Evolutionary conservation across 2,888 invertebrate species (phyloP).

Genomic region (Argyresthia albistria): DNA sequence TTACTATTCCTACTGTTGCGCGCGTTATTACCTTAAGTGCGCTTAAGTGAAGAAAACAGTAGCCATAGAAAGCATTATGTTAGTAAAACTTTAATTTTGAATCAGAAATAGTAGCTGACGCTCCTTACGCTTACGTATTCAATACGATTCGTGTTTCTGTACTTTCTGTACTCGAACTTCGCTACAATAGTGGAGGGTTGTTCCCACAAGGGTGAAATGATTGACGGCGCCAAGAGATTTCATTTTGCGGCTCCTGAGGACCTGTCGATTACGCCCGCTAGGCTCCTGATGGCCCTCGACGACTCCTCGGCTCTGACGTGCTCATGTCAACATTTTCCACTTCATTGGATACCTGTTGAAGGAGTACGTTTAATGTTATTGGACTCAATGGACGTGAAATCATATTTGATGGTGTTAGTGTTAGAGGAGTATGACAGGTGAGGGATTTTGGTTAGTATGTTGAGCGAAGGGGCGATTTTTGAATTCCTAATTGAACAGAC

Average conservation of each 20-base stretch:
- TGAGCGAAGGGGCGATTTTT: too few relatives aligned
- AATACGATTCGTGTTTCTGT: background rate
- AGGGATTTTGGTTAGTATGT: too few relatives aligned
- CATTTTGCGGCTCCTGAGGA: slow-evolving; percentile 67
- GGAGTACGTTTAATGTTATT: too few relatives aligned
- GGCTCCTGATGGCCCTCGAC: slow-evolving; percentile 41
- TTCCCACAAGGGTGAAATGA: slow-evolving; percentile 56
- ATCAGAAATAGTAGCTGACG: background rate
- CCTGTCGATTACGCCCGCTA: slow-evolving; percentile 43
- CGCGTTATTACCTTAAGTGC: too few relatives aligned
- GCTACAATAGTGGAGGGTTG: background rate
- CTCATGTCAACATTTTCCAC: slow-evolving; percentile 17
- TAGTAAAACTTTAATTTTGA: too few relatives aligned
- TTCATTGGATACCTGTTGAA: slow-evolving; percentile 28
- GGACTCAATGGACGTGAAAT: too few relatives aligned
- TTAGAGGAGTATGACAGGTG: too few relatives aligned
- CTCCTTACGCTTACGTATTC: background rate
- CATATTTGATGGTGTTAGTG: too few relatives aligned
- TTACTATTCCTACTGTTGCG: too few relatives aligned
- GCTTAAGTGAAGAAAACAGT: too few relatives aligned
- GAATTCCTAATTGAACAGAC: too few relatives aligned
- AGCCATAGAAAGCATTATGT: too few relatives aligned
- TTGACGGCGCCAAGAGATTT: slow-evolving; percentile 66
- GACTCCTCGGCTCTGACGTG: slow-evolving; percentile 11
- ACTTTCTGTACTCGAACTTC: background rate